phyloP scores from a whole-genome alignment of 2,888 invertebrate species.

The Drosophila pegasa region DNA sequence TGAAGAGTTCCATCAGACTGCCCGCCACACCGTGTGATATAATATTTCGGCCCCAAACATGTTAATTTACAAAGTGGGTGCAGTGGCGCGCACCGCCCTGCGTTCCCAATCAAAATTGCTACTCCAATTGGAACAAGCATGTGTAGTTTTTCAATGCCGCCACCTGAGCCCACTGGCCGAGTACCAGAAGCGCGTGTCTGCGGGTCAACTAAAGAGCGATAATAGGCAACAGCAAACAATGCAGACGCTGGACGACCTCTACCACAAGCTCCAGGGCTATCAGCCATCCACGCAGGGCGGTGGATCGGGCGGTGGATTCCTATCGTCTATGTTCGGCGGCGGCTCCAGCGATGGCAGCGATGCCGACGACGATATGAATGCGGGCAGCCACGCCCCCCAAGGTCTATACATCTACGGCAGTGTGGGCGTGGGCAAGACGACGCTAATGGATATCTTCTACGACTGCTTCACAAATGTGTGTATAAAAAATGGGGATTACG shows the following conservation, averaged over 20 bases:
- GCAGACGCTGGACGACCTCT: slow-evolving; percentile 88
- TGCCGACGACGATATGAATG: slow-evolving; percentile 56
- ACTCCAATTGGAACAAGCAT: slow-evolving; percentile 22
- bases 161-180: slow-evolving; percentile 85
- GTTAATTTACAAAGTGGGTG: slow-evolving; percentile 44
- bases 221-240: slow-evolving; percentile 90
- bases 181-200: slow-evolving; percentile 87
- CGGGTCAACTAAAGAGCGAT: slow-evolving; percentile 88
- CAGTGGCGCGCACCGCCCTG: slow-evolving; percentile 33
- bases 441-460: slow-evolving; percentile 99
- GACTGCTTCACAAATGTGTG: slow-evolving; percentile 88
- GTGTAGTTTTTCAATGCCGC: slow-evolving; percentile 62
- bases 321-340: slow-evolving; percentile 54
- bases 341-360: slow-evolving; percentile 34
- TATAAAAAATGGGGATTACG: background rate
- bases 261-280: slow-evolving; percentile 86
- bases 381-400: slow-evolving; percentile 75
- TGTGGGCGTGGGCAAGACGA: slow-evolving; percentile 98
- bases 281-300: slow-evolving; percentile 49
- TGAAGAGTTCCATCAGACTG: slow-evolving; percentile 21
- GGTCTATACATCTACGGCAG: slow-evolving; percentile 96
- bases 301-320: slow-evolving; percentile 48
- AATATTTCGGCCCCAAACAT: slow-evolving; percentile 37
- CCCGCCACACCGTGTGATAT: slow-evolving; percentile 31
- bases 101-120: slow-evolving; percentile 38